These are phyloP conservation scores for Drusus annulatus DNA, from an alignment of 1,140 invertebrate species.

Conservation along the genomic window DNA sequence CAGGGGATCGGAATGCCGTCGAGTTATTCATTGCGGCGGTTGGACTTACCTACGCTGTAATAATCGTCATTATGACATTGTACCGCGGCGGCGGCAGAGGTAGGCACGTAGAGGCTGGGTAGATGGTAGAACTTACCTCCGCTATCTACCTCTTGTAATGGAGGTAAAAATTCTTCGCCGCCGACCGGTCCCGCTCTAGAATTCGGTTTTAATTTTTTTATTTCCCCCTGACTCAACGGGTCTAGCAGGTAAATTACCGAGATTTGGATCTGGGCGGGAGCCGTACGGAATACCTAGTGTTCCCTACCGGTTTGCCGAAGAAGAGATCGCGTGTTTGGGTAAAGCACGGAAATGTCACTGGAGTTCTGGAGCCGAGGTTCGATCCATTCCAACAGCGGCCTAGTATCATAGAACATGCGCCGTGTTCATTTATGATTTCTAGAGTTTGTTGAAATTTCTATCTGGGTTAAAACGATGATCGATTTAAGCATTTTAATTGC, in stretches of 20 bases:
- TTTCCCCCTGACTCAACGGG: slow-evolving; percentile 19
- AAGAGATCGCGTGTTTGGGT: neutral
- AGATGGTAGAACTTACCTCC: too few relatives aligned
- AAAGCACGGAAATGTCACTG: slow-evolving; percentile 33
- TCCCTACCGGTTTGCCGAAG: slow-evolving; percentile 11
- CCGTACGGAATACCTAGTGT: neutral
- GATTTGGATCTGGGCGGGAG: slow-evolving; percentile 30
- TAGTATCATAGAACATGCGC: neutral
- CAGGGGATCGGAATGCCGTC: slow-evolving; percentile 53
- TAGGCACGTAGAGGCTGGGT: too few relatives aligned
- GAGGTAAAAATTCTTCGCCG: slow-evolving; percentile 11
- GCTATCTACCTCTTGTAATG: slow-evolving; percentile 5
- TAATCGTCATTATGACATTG: slow-evolving; percentile 59
- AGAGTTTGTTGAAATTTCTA: neutral
- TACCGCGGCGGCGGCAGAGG: slow-evolving; percentile 19
- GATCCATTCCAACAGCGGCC: neutral
- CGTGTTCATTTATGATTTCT: too few relatives aligned
- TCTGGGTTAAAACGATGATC: neutral
- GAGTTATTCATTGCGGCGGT: slow-evolving; percentile 46
- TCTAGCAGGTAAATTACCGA: slow-evolving; percentile 33
- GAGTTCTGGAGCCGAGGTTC: neutral
- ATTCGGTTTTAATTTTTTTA: slow-evolving; percentile 20
- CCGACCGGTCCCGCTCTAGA: neutral
- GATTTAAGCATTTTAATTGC: neutral
- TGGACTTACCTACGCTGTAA: slow-evolving; percentile 52